These are phyloP conservation scores for Leptatherina wallacei DNA, from an alignment of 2,797 vertebrate species.

Conservation along the genomic window DNA sequence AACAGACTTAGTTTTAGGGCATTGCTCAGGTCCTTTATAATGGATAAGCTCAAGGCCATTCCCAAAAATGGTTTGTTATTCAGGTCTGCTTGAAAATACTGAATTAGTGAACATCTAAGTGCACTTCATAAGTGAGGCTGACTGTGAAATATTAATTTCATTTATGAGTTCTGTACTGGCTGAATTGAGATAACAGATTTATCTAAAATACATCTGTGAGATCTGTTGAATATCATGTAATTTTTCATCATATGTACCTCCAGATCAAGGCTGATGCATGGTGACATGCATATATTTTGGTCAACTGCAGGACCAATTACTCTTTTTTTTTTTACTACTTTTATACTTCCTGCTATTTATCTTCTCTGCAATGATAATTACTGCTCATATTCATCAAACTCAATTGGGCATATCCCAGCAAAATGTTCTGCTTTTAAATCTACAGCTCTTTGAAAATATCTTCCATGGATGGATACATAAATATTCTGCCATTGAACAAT, in stretches of 20 bases:
- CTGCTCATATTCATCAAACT: conserved; percentile 40
- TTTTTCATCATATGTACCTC: conserved; percentile 5
- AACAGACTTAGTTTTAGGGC: conserved; percentile 34
- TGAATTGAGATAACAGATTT: conserved; percentile 23
- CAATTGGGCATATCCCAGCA: conserved; percentile 16
- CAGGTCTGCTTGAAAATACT: conserved; percentile 33
- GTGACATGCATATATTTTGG: conserved; percentile 1
- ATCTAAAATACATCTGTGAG: conserved; percentile 28
- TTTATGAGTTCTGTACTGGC: conserved; percentile 21
- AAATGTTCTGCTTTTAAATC: conserved; percentile 35
- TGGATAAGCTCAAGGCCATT: conserved; percentile 44
- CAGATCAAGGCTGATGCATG: conserved; percentile 15
- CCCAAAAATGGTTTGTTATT: conserved; percentile 39
- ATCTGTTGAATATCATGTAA: conserved; percentile 8
- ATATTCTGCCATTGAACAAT: conserved; percentile 26
- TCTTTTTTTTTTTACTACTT: not conserved
- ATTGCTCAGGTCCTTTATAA: conserved; percentile 59
- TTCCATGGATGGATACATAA: conserved; percentile 36
- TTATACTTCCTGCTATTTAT: conserved; percentile 9
- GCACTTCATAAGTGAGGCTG: conserved; percentile 33
- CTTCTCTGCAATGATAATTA: conserved; percentile 18
- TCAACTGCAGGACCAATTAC: not conserved
- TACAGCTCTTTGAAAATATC: conserved; percentile 28
- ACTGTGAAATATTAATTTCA: conserved; percentile 49
- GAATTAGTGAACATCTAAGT: conserved; percentile 42